Evolutionary conservation across 2,888 invertebrate species (phyloP), one percentile per base, ranked within the genome.

Genomic region (Urechis unicinctus): DNA sequence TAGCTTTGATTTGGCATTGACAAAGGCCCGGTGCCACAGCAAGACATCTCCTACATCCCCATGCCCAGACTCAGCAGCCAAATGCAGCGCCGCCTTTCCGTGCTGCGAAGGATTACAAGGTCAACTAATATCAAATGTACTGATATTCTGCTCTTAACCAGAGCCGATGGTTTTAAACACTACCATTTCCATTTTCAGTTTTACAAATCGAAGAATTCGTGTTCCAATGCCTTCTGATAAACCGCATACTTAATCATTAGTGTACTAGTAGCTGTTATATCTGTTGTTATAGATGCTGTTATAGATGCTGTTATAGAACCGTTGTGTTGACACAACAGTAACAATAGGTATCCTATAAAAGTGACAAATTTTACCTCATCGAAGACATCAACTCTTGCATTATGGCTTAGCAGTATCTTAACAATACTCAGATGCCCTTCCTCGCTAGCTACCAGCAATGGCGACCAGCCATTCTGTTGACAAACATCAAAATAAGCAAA

Each of bases 361-460:
- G 25, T 5, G 22, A 45, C 6, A 3, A 24, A 21, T n/a, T 57
- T 57, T 79, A 97, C 96, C 63, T 86, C 87, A 76, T 98, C 98
- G 78, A 99, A 99, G 0, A 98, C 97, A 77, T 98, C 98, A 22
- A 98, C 97, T 73, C 98, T 85, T 6, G 97, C 97, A 77, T 97
- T 94, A 79, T 96, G 93, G 42, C 88, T 84, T 57, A 96, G 82
- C 55, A 97, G 82, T 59, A 89, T 78, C 56, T 78, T 78, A 44
- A 96, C 93, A 66, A 97, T 85, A 72, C 92, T 91, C 82, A 91
- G 88, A 77, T 98, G 97, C 3, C 96, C 98, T 74, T 90, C 85
- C 73, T 96, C 88, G 70, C 96, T 91, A 24, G 98, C 97, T 67
- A 97, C 94, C 52, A 97, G 82, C 63, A 98, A 81, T 17, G 98